phyloP scores from a whole-genome alignment of 2,888 invertebrate species.

The Criorhina ranunculi region DNA sequence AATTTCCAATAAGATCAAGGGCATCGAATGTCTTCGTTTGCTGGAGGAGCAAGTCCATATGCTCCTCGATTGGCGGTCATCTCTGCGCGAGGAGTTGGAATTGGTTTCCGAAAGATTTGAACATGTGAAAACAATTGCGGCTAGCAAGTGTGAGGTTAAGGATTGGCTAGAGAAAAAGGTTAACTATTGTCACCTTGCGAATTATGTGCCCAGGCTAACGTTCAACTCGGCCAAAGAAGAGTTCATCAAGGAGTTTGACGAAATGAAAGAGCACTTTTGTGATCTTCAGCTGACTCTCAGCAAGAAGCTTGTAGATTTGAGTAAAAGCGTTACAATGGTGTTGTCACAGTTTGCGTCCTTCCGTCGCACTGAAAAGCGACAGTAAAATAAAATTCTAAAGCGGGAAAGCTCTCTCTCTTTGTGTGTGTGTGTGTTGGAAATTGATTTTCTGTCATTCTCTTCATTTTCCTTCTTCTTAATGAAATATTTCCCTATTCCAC shows the following conservation, averaged over 20 bases:
- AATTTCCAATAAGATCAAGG: neutral
- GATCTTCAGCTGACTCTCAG: conserved; percentile 39
- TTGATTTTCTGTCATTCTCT: conserved; percentile 45
- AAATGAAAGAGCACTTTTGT: conserved; percentile 45
- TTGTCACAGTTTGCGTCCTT: conserved; percentile 30
- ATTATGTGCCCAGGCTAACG: conserved; percentile 10
- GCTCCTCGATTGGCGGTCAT: conserved; percentile 45
- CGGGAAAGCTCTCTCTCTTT: neutral
- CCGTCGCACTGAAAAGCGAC: conserved; percentile 39
- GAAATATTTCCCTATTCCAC: conserved; percentile 15
- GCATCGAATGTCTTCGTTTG: neutral
- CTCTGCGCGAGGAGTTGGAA: conserved; percentile 38
- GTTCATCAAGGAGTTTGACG: conserved; percentile 22
- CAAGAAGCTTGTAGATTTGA: conserved; percentile 29
- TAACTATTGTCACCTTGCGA: conserved; percentile 36
- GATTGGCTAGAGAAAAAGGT: conserved; percentile 44
- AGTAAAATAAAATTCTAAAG: conserved; percentile 15
- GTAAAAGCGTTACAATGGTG: conserved; percentile 43
- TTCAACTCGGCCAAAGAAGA: conserved; percentile 21
- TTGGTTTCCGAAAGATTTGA: conserved; percentile 45
- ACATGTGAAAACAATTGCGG: conserved; percentile 40
- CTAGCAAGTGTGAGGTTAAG: conserved; percentile 39
- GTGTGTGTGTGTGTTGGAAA: conserved; percentile 1
- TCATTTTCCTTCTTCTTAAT: conserved; percentile 23
- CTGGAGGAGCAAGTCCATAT: conserved; percentile 4